phyloP scores from a whole-genome alignment of 1,140 invertebrate genomes.

The Paraescarpia echinospica region DNA sequence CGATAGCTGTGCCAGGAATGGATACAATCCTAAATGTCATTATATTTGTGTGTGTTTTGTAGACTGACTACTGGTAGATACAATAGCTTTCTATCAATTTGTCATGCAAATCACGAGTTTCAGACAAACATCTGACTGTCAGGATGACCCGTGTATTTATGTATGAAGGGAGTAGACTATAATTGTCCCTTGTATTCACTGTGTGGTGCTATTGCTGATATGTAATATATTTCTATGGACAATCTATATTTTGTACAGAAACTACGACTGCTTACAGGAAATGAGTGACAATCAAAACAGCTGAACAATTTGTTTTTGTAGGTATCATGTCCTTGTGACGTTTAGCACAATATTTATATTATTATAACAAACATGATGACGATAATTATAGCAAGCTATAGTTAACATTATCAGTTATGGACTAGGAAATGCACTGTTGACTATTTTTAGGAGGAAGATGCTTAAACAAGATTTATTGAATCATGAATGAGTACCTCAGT shows the following conservation, averaged over 20 bases:
- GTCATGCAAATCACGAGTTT: neutral
- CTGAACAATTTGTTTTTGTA: neutral
- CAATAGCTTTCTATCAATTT: neutral
- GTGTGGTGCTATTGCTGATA: neutral
- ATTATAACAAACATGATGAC: neutral
- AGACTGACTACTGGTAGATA: neutral
- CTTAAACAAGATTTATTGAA: neutral
- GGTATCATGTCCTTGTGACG: neutral
- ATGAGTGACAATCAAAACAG: neutral
- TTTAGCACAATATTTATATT: neutral
- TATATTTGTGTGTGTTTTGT: neutral
- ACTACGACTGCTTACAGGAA: neutral
- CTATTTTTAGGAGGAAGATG: neutral
- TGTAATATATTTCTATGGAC: constrained; percentile 1
- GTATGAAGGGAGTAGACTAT: neutral
- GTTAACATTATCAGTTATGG: neutral
- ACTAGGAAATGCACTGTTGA: neutral
- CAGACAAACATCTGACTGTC: neutral
- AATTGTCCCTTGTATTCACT: neutral
- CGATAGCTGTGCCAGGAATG: neutral
- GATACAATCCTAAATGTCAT: neutral
- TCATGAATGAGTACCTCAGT: neutral
- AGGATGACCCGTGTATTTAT: neutral
- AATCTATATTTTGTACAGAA: constrained; percentile 1
- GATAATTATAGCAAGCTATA: neutral